Conservation (phyloP, 2,888 invertebrate genomes). For the Rhyacophila evoluta region DNA sequence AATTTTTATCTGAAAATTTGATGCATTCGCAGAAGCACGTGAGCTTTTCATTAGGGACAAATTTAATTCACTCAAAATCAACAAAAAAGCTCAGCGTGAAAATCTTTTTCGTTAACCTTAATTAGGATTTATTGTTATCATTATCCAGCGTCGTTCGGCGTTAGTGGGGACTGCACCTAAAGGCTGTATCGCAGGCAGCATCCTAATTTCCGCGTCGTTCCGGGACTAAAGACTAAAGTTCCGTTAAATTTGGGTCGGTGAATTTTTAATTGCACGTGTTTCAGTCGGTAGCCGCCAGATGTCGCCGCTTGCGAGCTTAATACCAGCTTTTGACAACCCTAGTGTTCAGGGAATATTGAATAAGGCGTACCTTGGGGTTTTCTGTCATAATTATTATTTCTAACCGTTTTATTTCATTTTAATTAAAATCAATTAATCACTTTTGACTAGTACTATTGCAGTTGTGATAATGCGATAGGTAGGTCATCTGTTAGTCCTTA, state of each 20-base stretch:
- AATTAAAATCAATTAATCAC: no score
- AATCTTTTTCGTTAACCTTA: not conserved
- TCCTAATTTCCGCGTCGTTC: not conserved
- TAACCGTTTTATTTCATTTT: no score
- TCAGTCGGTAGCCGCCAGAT: conserved; percentile 31
- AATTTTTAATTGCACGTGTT: conserved; percentile 47
- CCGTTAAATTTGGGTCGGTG: conserved; percentile 38
- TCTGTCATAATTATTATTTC: no score
- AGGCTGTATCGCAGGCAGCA: not conserved
- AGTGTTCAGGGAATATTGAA: not conserved
- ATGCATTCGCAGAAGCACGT: no score
- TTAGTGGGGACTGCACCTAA: not conserved
- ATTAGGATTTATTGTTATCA: not conserved
- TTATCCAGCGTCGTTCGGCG: not conserved
- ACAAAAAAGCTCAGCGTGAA: not conserved
- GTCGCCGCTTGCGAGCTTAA: conserved; percentile 12
- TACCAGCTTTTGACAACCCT: not conserved
- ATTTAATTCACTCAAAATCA: no score
- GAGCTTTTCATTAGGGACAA: no score
- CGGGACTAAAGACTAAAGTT: not conserved
- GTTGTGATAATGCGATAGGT: no score
- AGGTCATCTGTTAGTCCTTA: no score
- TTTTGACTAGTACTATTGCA: no score
- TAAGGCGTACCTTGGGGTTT: not conserved
- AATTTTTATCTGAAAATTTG: no score